Evolutionary conservation across 2,113 vertebrate genomes (phyloP), one percentile per base, ranked within the genome.

Genomic region (Paralichthys olivaceus): DNA sequence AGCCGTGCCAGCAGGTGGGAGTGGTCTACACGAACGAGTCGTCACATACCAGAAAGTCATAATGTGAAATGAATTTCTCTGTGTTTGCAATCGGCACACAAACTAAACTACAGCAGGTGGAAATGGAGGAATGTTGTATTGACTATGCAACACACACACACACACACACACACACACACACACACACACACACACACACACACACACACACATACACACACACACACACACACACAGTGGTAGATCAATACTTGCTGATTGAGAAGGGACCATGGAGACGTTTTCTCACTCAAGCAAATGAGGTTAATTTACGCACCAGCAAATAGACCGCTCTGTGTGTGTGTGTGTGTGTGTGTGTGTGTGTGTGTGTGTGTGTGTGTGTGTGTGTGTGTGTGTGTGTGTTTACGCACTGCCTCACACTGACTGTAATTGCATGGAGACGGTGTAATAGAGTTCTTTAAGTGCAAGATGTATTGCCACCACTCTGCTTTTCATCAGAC

Each of bases 211-310:
- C 9, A 1, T 9, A 40, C 9, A 40, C 37, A 40, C 11, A 40
- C 34, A 43, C 23, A 11, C 29, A 60, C 23, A 58, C 15, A 55
- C 22, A 19, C 1, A 5, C 0, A 75, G n/a, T n/a, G n/a, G n/a
- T n/a, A 56, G 69, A 83, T 83, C 86, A 60, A 43, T 83, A 64
- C n/a, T n/a, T 65, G 59, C 2, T 69, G 66, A 85, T 77, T 77
- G 79, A 80, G n/a, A 25, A 11, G 57, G 25, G 37, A 53, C 56
- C 37, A 1, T 9, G 19, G 60, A 80, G 69, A 77, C 45, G 70
- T 84, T 43, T 40, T 77, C 69, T 76, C 75, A 62, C 71, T 66
- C 51, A 74, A 72, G 62, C 23, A 56, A 81, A 40, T 70, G 60
- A 74, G 75, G 68, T 74, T 69, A 72, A 75, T 23, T 75, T 40